These are phyloP conservation scores for Xiphophorus couchianus DNA, from an alignment of 2,113 vertebrate species.

Conservation along the genomic window DNA sequence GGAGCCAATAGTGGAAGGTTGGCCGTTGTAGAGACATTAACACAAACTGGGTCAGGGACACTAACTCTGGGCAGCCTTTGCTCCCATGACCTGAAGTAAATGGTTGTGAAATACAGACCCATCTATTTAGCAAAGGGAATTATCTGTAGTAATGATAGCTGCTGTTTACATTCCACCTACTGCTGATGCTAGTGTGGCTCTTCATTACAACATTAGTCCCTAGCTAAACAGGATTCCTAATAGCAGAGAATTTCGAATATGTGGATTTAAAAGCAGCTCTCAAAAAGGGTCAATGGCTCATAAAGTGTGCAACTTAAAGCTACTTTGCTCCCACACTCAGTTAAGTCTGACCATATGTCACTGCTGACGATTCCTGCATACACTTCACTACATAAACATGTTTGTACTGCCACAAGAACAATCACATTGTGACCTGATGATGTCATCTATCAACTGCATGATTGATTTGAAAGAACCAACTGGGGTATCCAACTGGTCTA, in stretches of 20 bases:
- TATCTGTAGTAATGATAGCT: neutral
- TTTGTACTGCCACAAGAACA: no score
- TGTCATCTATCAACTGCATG: no score
- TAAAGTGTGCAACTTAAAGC: neutral
- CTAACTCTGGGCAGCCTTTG: neutral
- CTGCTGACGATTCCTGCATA: no score
- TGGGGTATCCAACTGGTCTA: no score
- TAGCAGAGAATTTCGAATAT: neutral
- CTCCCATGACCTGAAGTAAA: neutral
- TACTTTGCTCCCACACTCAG: no score
- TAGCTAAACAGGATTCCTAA: neutral
- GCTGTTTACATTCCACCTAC: neutral
- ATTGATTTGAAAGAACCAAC: no score
- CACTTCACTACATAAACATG: no score
- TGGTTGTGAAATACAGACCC: neutral
- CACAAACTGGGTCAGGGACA: neutral
- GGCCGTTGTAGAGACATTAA: neutral
- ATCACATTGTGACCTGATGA: no score
- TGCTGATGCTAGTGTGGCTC: neutral
- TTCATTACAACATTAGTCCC: neutral
- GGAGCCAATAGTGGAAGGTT: neutral
- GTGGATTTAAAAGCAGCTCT: neutral
- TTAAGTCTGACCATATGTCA: no score
- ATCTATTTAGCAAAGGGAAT: neutral
- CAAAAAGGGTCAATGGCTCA: neutral